Conservation (phyloP, 2,888 invertebrate genomes). For the Chorisops tibialis region DNA sequence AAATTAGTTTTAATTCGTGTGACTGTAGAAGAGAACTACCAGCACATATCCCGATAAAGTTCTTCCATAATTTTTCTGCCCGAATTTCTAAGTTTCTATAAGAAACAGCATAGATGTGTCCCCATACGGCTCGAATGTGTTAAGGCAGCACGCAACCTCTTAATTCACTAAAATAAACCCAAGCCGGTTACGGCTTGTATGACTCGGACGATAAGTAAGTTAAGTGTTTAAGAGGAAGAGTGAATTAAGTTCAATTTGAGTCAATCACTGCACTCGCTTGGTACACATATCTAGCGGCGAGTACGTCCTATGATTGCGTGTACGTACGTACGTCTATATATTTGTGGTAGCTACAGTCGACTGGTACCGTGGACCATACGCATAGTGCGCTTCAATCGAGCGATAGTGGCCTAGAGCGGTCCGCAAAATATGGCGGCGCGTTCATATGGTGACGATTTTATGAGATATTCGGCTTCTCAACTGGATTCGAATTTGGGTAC, state of each 20-base stretch:
- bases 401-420: no score
- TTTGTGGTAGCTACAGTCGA: background rate
- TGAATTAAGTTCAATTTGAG: constrained; percentile 44
- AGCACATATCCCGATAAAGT: constrained; percentile 12
- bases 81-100: constrained; percentile 7
- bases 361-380: no score
- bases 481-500: constrained; percentile 16
- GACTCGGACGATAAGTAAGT: constrained; percentile 36
- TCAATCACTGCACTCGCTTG: constrained; percentile 41
- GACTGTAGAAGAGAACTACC: background rate
- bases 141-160: constrained; percentile 31
- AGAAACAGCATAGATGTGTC: constrained; percentile 16
- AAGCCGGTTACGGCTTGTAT: constrained; percentile 31
- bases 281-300: constrained; percentile 1
- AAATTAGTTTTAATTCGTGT: constrained; percentile 20
- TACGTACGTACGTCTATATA: constrained; percentile 3
- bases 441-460: constrained; percentile 7
- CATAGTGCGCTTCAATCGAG: no score
- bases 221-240: constrained; percentile 43
- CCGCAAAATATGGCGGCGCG: no score
- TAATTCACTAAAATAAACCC: constrained; percentile 33
- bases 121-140: constrained; percentile 18
- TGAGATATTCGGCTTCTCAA: constrained; percentile 1
- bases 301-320: constrained; percentile 10
- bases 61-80: background rate